Evolutionary conservation across 2,113 vertebrate genomes (phyloP).

Genomic region (Axis porcinus): DNA sequence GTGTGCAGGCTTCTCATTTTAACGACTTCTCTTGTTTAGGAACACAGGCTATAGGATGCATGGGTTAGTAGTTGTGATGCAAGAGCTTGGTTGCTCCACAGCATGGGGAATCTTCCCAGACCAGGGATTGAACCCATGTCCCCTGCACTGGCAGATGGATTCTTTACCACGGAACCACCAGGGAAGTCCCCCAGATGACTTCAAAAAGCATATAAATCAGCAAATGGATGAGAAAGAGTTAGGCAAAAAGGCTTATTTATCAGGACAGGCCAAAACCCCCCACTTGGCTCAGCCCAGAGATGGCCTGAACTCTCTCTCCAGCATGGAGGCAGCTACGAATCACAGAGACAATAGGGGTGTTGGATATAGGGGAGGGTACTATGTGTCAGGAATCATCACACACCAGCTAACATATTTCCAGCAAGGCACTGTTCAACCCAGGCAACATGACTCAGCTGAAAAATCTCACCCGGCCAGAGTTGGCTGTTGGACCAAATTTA

Average conservation of each 20-base stretch:
- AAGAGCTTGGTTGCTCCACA: neutral
- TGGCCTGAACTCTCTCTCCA: neutral
- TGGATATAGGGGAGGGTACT: neutral
- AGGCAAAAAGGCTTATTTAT: neutral
- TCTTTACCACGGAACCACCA: neutral
- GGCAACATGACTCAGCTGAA: neutral
- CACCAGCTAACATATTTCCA: no score
- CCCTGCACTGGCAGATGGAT: neutral
- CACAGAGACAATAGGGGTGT: neutral
- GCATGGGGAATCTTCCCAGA: neutral
- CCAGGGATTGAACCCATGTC: neutral
- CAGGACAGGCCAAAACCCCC: neutral
- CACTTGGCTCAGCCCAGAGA: neutral
- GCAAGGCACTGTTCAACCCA: neutral
- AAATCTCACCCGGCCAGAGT: neutral
- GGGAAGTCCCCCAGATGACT: neutral
- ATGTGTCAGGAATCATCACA: no score
- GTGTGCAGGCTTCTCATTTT: neutral
- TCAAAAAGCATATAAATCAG: neutral
- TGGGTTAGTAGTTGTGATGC: neutral
- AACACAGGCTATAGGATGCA: neutral
- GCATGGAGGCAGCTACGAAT: neutral
- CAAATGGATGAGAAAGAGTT: neutral
- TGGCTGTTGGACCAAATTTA: conserved; percentile 71
- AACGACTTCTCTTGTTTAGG: neutral